Conservation (phyloP, 2,113 vertebrate species). For the Sigmodon hispidus region DNA sequence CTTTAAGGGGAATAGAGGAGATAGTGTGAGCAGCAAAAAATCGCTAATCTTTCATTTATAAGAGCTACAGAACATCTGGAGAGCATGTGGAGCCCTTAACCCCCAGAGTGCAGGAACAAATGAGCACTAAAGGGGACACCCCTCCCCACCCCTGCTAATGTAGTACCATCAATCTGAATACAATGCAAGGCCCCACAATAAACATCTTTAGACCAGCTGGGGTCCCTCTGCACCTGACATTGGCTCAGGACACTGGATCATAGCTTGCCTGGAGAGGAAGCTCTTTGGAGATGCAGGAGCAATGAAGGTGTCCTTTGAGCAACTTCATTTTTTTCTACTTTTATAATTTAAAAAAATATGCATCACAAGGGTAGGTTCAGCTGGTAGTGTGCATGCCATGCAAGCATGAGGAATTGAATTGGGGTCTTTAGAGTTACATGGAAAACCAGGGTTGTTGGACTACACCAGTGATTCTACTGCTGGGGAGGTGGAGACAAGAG, state of each 20-base stretch:
- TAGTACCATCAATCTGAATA: conserved; percentile 86
- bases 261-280: conserved; percentile 44
- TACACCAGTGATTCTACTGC: neutral
- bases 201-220: conserved; percentile 82
- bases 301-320: conserved; percentile 58
- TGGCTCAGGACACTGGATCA: neutral
- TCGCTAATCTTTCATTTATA: conserved; percentile 88
- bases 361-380: neutral
- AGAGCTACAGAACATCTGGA: conserved; percentile 87
- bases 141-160: conserved; percentile 82
- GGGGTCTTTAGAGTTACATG: neutral
- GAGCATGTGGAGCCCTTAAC: conserved; percentile 84
- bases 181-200: conserved; percentile 80
- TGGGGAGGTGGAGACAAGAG: neutral
- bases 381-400: neutral
- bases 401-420: neutral
- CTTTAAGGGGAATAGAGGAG: conserved; percentile 84
- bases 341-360: neutral
- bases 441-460: neutral
- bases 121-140: conserved; percentile 84
- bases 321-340: neutral
- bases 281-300: conserved; percentile 78
- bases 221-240: conserved; percentile 78
- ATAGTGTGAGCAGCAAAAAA: conserved; percentile 85
- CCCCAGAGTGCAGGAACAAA: conserved; percentile 86